Conservation (phyloP, 2,113 vertebrate genomes). For the Stomatorhinus ivindoensis region DNA sequence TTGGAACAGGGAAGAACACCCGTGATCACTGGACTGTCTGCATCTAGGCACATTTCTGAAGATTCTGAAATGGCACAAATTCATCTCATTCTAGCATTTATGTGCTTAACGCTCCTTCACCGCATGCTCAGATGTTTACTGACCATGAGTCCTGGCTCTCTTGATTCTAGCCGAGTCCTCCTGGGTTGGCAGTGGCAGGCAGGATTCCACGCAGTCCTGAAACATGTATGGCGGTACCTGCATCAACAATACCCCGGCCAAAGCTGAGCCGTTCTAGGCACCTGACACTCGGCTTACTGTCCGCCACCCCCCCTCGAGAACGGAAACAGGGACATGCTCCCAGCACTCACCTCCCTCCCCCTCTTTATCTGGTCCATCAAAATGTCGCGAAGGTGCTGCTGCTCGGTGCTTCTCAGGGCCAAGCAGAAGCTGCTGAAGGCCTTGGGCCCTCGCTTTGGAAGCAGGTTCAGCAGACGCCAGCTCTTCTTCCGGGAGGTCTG, state of each 20-base stretch:
- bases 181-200: conserved; percentile 45
- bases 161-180: conserved; percentile 49
- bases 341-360: conserved; percentile 39
- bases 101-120: background rate
- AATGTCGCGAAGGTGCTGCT: conserved; percentile 71
- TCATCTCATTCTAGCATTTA: background rate
- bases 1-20: conserved; percentile 68
- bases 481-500: conserved; percentile 71
- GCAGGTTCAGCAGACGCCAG: conserved; percentile 66
- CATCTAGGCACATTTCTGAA: conserved; percentile 71
- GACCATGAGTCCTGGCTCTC: conserved; percentile 53
- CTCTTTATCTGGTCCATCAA: conserved; percentile 40
- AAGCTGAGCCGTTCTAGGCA: background rate
- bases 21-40: conserved; percentile 69
- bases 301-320: no score
- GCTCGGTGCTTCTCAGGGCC: conserved; percentile 76
- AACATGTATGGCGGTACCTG: conserved; percentile 14
- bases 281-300: background rate
- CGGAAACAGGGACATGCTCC: background rate
- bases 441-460: conserved; percentile 82
- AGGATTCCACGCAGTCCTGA: conserved; percentile 42
- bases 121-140: conserved; percentile 23
- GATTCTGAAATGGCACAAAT: conserved; percentile 50
- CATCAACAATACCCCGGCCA: background rate
- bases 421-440: conserved; percentile 80